These are phyloP conservation scores for Aptenodytes patagonicus DNA, from an alignment of 2,113 vertebrate species.

Conservation along the genomic window DNA sequence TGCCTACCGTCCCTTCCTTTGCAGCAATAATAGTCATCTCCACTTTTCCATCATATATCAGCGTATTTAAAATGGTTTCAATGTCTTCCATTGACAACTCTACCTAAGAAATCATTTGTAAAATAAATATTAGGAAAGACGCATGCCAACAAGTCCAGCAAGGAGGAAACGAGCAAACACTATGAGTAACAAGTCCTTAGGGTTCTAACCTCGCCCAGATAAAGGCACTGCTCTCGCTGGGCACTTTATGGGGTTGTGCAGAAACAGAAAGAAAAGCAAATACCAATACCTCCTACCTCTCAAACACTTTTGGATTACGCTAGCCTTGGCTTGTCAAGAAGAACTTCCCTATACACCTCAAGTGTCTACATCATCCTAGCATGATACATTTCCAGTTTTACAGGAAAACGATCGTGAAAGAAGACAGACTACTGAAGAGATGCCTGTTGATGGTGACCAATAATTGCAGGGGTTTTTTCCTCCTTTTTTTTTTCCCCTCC, in stretches of 20 bases:
- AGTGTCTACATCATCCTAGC: not conserved
- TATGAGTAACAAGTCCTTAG: not conserved
- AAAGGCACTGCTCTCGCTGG: not conserved
- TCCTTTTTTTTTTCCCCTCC: fast-evolving
- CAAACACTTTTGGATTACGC: not conserved
- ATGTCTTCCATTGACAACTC: constrained; percentile 99
- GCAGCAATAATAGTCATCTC: constrained; percentile 96
- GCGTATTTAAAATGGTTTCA: constrained; percentile 96
- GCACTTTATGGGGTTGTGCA: not conserved
- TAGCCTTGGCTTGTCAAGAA: not conserved
- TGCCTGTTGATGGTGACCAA: not conserved
- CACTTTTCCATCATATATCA: constrained; percentile 97
- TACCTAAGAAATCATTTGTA: constrained; percentile 76
- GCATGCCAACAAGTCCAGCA: not conserved
- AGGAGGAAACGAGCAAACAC: not conserved
- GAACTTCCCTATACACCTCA: not conserved
- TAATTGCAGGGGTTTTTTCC: not conserved
- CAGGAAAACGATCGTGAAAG: not conserved
- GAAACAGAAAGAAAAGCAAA: not conserved
- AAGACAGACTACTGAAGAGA: not conserved
- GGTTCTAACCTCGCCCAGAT: not conserved
- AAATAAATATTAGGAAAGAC: not conserved
- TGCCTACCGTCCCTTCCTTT: constrained; percentile 94
- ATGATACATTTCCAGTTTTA: not conserved
- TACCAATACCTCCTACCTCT: not conserved